Conservation (phyloP, 2,888 invertebrate genomes). For the Cecidostiba fungosa region DNA sequence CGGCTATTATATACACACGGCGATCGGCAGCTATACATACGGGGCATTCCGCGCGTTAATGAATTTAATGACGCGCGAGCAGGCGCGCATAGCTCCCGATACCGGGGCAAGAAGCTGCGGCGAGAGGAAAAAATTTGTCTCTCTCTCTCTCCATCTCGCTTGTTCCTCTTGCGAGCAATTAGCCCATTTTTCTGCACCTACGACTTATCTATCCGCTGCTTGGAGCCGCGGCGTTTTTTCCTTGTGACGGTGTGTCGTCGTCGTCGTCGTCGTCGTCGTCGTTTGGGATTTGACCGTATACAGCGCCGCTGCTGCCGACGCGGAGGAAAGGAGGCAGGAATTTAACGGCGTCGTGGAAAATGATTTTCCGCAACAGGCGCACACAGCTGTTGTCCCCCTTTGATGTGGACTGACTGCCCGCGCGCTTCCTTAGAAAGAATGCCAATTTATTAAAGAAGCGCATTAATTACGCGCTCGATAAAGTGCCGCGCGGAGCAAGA, state of each 20-base stretch:
- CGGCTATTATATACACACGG: slow-evolving; percentile 20
- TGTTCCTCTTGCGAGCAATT: slow-evolving; percentile 51
- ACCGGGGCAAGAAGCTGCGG: neutral
- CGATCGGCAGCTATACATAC: slow-evolving; percentile 64
- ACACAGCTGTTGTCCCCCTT: slow-evolving; percentile 34
- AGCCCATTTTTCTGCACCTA: slow-evolving; percentile 63
- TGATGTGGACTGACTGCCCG: slow-evolving; percentile 34
- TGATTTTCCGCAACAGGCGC: slow-evolving; percentile 57
- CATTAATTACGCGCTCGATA: slow-evolving; percentile 65
- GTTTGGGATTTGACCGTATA: slow-evolving; percentile 39
- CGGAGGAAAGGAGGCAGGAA: slow-evolving; percentile 4
- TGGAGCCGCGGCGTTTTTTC: neutral
- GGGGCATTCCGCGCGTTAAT: slow-evolving; percentile 74
- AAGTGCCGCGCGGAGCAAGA: slow-evolving; percentile 49
- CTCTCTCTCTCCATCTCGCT: neutral
- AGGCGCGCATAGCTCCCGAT: slow-evolving; percentile 23
- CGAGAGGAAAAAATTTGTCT: neutral
- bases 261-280: neutral
- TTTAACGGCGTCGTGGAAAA: slow-evolving; percentile 57
- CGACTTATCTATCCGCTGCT: slow-evolving; percentile 27
- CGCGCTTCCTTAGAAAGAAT: slow-evolving; percentile 60
- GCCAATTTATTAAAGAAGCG: slow-evolving; percentile 62
- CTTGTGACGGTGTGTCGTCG: slow-evolving; percentile 36
- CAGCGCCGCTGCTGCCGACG: neutral
- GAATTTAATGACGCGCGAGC: slow-evolving; percentile 67